These are phyloP conservation scores for Odontomachus brunneus DNA, from an alignment of 1,140 invertebrate genomes.

Conservation along the genomic window DNA sequence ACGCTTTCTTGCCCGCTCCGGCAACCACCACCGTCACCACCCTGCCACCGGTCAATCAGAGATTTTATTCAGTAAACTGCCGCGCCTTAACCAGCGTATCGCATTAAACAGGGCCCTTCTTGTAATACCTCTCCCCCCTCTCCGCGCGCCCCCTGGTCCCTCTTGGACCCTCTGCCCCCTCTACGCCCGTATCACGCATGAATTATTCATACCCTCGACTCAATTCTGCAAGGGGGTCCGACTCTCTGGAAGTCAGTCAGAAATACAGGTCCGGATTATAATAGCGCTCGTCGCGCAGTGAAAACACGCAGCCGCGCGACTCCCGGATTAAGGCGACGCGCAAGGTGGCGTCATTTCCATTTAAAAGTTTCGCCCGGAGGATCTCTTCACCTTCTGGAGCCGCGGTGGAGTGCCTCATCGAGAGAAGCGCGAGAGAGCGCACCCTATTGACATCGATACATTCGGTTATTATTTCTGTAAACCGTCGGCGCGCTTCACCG, in stretches of 20 bases:
- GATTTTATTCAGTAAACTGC: slow-evolving; percentile 81
- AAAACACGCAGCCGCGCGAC: slow-evolving; percentile 66
- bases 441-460: slow-evolving; percentile 3
- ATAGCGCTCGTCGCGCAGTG: slow-evolving; percentile 72
- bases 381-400: slow-evolving; percentile 5
- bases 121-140: slow-evolving; percentile 57
- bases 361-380: slow-evolving; percentile 60
- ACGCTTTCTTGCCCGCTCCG: slow-evolving; percentile 75
- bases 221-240: slow-evolving; percentile 80
- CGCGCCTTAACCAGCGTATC: slow-evolving; percentile 81
- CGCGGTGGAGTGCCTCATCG: neutral
- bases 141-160: slow-evolving; percentile 11
- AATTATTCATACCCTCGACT: slow-evolving; percentile 82
- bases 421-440: no score
- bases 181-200: slow-evolving; percentile 66
- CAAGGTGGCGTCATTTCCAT: slow-evolving; percentile 74
- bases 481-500: neutral
- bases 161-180: neutral
- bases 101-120: slow-evolving; percentile 80
- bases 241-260: slow-evolving; percentile 79
- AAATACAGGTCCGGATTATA: slow-evolving; percentile 79
- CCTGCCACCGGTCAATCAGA: slow-evolving; percentile 81
- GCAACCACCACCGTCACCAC: slow-evolving; percentile 71
- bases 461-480: slow-evolving; percentile 31
- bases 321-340: slow-evolving; percentile 49